Conservation (phyloP, 2,888 invertebrate genomes). For the Yponomeuta evonymella region DNA sequence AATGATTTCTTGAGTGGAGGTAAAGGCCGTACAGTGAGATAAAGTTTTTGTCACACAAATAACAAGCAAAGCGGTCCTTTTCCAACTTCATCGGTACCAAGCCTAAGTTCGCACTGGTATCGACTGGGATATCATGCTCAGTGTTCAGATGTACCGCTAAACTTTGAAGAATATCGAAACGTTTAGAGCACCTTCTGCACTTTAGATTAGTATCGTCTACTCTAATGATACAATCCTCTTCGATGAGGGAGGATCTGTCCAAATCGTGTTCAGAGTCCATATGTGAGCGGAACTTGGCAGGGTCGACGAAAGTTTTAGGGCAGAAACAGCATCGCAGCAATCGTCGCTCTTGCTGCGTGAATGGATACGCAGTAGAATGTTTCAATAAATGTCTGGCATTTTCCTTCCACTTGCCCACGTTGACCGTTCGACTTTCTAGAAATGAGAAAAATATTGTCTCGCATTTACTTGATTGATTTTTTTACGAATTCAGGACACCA, state of each 20-base stretch:
- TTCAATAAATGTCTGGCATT: conserved; percentile 8
- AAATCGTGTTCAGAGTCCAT: neutral
- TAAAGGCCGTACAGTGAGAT: conserved; percentile 10
- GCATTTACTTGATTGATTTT: neutral
- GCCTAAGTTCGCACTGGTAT: conserved; percentile 1
- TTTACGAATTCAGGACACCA: neutral
- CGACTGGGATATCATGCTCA: conserved; percentile 14
- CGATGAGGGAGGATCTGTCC: neutral
- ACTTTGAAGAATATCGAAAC: conserved; percentile 10
- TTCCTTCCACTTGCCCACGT: neutral
- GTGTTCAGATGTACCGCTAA: conserved; percentile 16
- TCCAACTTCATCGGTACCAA: conserved; percentile 9
- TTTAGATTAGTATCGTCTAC: conserved; percentile 13
- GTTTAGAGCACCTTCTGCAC: conserved; percentile 8
- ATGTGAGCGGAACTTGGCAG: conserved; percentile 4
- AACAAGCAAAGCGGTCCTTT: conserved; percentile 8
- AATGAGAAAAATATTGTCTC: conserved; percentile 13
- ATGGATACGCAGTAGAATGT: conserved; percentile 15
- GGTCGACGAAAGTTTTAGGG: conserved; percentile 3
- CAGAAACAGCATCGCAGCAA: conserved; percentile 13
- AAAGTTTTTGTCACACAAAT: conserved; percentile 16
- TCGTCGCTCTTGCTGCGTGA: conserved; percentile 6
- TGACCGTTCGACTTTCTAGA: conserved; percentile 1
- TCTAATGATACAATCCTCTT: neutral
- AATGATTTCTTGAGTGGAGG: conserved; percentile 15